phyloP scores from a whole-genome alignment of 2,797 vertebrate genomes.

The Crenichthys baileyi region DNA sequence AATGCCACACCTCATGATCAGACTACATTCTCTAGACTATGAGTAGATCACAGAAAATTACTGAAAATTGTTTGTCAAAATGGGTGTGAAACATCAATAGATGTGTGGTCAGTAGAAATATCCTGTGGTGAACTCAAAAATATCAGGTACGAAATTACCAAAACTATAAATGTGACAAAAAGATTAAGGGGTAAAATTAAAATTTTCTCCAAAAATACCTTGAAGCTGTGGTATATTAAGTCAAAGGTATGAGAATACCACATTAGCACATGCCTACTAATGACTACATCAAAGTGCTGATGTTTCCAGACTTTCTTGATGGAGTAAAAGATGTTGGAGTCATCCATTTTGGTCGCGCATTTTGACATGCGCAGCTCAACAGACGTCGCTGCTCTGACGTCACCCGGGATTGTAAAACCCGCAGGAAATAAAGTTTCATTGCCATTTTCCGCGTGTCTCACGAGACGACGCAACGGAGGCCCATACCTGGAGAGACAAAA shows the following conservation, averaged over 20 bases:
- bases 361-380: no score
- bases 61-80: not conserved
- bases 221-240: not conserved
- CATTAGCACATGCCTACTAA: not conserved
- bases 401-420: no score
- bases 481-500: no score
- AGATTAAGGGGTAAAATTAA: not conserved
- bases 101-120: not conserved
- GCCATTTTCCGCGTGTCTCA: no score
- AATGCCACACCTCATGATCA: slow-evolving; percentile 24
- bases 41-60: not conserved
- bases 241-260: not conserved
- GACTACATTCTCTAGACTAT: slow-evolving; percentile 21
- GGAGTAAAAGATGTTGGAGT: not conserved
- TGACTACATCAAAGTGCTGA: not conserved
- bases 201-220: not conserved
- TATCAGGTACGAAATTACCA: not conserved
- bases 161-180: not conserved
- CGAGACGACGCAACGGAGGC: no score
- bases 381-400: no score
- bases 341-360: no score
- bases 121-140: not conserved
- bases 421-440: no score
- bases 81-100: not conserved
- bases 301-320: not conserved